Conservation (phyloP, 2,113 vertebrate species). For the Hydrochoerus hydrochaeris region DNA sequence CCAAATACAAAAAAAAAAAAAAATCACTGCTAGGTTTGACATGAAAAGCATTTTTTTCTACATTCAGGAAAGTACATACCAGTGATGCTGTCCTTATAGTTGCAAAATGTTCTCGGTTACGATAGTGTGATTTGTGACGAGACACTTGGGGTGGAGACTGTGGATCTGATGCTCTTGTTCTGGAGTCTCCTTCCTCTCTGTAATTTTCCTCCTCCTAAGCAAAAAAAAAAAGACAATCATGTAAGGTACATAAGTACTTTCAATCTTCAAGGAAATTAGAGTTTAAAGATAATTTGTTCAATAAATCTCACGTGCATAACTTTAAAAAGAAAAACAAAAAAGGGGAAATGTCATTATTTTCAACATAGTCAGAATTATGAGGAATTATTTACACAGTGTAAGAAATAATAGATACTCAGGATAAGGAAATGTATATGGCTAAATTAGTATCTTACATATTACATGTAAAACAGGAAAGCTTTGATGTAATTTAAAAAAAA, state of each 20-base stretch:
- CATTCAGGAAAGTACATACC: slow-evolving; percentile 85
- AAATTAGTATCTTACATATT: slow-evolving; percentile 63
- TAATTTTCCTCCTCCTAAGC: slow-evolving; percentile 93
- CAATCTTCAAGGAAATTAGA: slow-evolving; percentile 44
- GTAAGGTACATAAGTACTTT: slow-evolving; percentile 42
- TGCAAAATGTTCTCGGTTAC: slow-evolving; percentile 98
- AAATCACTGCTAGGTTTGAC: not conserved
- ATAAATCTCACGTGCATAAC: not conserved
- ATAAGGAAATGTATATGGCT: slow-evolving; percentile 63
- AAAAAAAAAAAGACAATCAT: slow-evolving; percentile 64
- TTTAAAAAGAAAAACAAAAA: slow-evolving; percentile 51
- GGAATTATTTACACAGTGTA: slow-evolving; percentile 66
- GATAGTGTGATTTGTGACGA: slow-evolving; percentile 93
- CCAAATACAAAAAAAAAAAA: not conserved
- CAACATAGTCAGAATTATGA: slow-evolving; percentile 47
- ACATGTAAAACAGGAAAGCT: slow-evolving; percentile 53
- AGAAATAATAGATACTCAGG: slow-evolving; percentile 46
- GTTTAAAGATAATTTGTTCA: slow-evolving; percentile 51
- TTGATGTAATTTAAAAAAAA: slow-evolving; percentile 65
- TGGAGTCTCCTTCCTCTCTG: slow-evolving; percentile 91
- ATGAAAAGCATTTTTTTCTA: slow-evolving; percentile 18
- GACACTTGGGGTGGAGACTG: slow-evolving; percentile 94
- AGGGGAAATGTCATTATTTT: slow-evolving; percentile 19
- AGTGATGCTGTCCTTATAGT: slow-evolving; percentile 98
- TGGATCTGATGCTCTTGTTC: slow-evolving; percentile 90